Evolutionary conservation across 2,888 invertebrate species (phyloP).

Genomic region (Pandemis cinnamomeana): DNA sequence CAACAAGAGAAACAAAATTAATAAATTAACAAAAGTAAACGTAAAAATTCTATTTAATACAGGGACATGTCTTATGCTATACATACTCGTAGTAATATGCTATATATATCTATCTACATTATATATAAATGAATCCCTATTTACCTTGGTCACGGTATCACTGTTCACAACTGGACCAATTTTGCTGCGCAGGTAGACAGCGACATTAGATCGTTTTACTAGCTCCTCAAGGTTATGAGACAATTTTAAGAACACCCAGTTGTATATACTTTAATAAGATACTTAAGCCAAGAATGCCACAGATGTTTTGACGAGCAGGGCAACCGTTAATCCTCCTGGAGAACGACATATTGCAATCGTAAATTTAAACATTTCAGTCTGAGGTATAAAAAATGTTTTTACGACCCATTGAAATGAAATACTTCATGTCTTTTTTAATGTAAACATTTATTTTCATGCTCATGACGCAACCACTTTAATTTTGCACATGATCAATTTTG

Average conservation of each 20-base stretch:
- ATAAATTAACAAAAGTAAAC: too few relatives aligned
- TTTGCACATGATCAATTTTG: not conserved
- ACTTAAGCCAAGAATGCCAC: conserved; percentile 22
- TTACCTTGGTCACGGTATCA: too few relatives aligned
- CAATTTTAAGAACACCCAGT: not conserved
- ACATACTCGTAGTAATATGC: too few relatives aligned
- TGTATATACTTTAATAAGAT: conserved; percentile 17
- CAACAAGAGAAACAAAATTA: too few relatives aligned
- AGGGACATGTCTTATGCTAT: too few relatives aligned
- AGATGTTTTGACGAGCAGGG: conserved; percentile 23
- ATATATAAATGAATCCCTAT: too few relatives aligned
- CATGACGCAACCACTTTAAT: conserved; percentile 22
- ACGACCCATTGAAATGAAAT: conserved; percentile 10
- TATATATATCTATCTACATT: too few relatives aligned
- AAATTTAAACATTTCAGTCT: conserved; percentile 11
- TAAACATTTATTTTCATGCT: not conserved
- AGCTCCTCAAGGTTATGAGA: not conserved
- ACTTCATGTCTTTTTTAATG: not conserved
- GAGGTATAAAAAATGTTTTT: conserved; percentile 11
- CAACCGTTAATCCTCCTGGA: conserved; percentile 18
- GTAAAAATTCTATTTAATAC: too few relatives aligned
- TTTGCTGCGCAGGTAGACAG: not conserved
- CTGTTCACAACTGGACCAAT: too few relatives aligned
- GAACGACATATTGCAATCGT: conserved; percentile 13
- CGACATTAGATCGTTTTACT: not conserved